Percentiles rank a stretch among this genome's conserved stretches.
Evolutionary conservation across 2,888 invertebrate genomes (phyloP).

Genomic region (Metellina segmentata): DNA sequence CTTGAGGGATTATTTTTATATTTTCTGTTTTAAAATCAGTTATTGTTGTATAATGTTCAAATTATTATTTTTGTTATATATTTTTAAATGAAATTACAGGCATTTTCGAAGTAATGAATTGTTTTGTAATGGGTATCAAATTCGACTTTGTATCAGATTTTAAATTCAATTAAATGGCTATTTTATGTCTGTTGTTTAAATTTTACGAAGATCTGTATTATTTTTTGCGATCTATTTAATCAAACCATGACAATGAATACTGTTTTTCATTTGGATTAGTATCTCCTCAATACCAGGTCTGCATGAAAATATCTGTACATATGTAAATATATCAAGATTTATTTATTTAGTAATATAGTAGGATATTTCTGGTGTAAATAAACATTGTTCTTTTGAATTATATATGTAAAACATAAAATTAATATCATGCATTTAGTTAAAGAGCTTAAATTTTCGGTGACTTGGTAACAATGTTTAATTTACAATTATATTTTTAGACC

Average conservation of each 20-base stretch:
- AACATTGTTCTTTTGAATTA: constrained; percentile 41
- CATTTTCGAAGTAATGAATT: too few relatives aligned
- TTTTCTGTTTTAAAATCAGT: too few relatives aligned
- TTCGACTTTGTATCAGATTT: too few relatives aligned
- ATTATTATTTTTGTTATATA: too few relatives aligned
- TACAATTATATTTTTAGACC: constrained; percentile 7
- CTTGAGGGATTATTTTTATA: too few relatives aligned
- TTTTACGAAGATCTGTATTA: background rate
- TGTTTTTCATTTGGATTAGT: background rate
- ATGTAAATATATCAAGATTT: constrained; percentile 71
- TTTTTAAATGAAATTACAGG: too few relatives aligned
- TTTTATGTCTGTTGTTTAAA: background rate
- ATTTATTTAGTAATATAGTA: constrained; percentile 72
- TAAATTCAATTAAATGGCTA: too few relatives aligned
- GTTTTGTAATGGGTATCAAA: too few relatives aligned
- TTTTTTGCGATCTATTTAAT: background rate
- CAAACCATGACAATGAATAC: background rate
- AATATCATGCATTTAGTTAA: constrained; percentile 57
- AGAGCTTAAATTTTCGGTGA: constrained; percentile 60
- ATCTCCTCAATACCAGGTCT: background rate
- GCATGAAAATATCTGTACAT: constrained; percentile 60
- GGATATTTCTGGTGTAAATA: constrained; percentile 64
- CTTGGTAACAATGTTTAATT: constrained; percentile 22
- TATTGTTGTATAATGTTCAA: too few relatives aligned
- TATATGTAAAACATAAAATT: constrained; percentile 45